Evolutionary conservation across 2,888 invertebrate species (phyloP), one percentile per base, ranked within the genome.

Genomic region (Temnothorax unifasciatus): DNA sequence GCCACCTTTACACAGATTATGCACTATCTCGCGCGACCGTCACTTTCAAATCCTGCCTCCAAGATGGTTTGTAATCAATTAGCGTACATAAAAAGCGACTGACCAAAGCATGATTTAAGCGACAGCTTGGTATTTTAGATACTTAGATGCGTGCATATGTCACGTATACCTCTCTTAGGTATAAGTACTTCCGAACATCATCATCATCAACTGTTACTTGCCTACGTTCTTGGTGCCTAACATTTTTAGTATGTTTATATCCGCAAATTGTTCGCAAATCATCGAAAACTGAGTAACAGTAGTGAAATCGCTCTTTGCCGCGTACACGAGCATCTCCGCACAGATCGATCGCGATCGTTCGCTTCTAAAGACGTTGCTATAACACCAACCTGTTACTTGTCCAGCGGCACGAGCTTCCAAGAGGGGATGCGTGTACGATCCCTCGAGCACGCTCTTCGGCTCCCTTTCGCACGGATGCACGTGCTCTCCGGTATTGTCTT

Each of bases 171-270:
- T 18, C 41, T 18, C 18, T 57, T 21, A 38, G 6, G 8, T n/a
- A 57, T 38, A 41, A 21, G 6, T 66, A 44, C 8, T 57, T 59
- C 11, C 2, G 0, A 8, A 47, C 13, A 25, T 59, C 18, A 9
- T 69, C 34, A 15, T n/a, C 44, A 29, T 86, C 94, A 94, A 93
- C 94, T 94, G 93, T 94, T 94, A 94, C 93, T 93, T 90, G 76
- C 52, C 18, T n/a, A 21, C 15, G 6, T 21, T 50, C 63, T 63
- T 63, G 50, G 50, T 25, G 29, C 21, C 29, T n/a, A 34, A 61
- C 9, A 18, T 61, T 2, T 15, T 21, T 63, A 75, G 2, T 5
- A 2, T 6, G 15, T 25, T 54, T 3, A n/a, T 8, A 13, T 41
- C 15, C 13, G 25, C 25, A 71, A 57, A 57, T 21, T 2, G 21